Evolutionary conservation across 2,113 vertebrate genomes (phyloP).

Genomic region (Glaucomys volans): DNA sequence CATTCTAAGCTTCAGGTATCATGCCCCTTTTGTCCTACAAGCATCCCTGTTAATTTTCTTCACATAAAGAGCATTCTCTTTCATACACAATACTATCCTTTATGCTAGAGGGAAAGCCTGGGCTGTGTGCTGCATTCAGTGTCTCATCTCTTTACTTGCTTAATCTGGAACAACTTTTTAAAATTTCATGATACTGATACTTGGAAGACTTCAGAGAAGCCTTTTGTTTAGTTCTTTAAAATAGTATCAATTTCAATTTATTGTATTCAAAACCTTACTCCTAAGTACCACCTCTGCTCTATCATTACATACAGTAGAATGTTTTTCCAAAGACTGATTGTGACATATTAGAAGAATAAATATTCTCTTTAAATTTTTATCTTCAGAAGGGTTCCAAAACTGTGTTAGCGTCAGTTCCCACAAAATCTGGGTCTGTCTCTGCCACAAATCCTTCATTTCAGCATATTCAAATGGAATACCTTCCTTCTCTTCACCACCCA

Average conservation of each 20-base stretch:
- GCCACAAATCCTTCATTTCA: neutral
- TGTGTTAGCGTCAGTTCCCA: neutral
- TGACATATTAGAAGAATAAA: neutral
- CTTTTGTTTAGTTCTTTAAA: neutral
- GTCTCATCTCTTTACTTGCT: neutral
- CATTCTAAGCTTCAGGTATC: neutral
- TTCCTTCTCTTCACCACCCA: neutral
- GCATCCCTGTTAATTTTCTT: neutral
- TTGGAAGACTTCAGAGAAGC: neutral
- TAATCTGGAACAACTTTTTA: neutral
- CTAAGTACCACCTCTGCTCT: neutral
- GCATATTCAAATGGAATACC: neutral
- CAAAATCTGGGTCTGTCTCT: neutral
- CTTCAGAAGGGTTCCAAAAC: neutral
- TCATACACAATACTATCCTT: neutral
- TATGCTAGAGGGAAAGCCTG: neutral
- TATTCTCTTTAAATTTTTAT: neutral
- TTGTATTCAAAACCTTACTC: neutral
- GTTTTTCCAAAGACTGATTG: neutral
- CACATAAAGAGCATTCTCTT: neutral
- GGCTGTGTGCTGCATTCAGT: neutral
- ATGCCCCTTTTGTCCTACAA: neutral
- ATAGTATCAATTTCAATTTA: neutral
- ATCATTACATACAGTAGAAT: neutral
- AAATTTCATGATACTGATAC: neutral